Evolutionary conservation across 2,888 invertebrate species (phyloP).

Genomic region (Matsumyia berberina): DNA sequence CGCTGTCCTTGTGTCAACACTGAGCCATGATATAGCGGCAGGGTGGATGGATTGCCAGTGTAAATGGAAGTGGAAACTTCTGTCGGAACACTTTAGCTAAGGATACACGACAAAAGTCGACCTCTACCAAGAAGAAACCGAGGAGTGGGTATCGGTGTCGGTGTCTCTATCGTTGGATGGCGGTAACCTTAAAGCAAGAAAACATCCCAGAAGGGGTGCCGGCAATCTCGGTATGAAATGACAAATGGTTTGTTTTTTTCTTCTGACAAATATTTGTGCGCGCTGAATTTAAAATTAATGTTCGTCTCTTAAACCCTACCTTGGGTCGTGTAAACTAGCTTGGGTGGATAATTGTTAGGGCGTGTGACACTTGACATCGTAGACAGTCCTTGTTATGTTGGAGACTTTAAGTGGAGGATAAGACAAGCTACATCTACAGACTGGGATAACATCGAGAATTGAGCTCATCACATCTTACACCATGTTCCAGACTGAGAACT

Average conservation of each 20-base stretch:
- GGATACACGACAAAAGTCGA: slow-evolving; percentile 38
- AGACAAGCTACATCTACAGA: no score
- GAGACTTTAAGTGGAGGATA: background rate
- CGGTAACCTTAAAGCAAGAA: slow-evolving; percentile 22
- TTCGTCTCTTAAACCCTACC: slow-evolving; percentile 29
- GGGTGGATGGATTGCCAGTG: slow-evolving; percentile 34
- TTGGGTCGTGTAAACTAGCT: slow-evolving; percentile 9
- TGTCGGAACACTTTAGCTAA: slow-evolving; percentile 60
- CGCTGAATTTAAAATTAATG: slow-evolving; percentile 58
- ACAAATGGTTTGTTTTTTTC: slow-evolving; percentile 64
- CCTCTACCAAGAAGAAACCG: slow-evolving; percentile 27
- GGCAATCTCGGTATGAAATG: slow-evolving; percentile 33
- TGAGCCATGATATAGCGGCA: slow-evolving; percentile 45
- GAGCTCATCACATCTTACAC: no score
- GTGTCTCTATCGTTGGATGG: slow-evolving; percentile 16
- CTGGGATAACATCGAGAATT: no score
- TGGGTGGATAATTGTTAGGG: slow-evolving; percentile 16
- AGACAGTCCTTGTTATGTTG: background rate
- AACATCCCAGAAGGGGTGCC: background rate
- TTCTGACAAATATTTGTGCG: slow-evolving; percentile 65
- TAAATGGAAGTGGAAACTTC: slow-evolving; percentile 59
- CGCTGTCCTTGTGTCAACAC: slow-evolving; percentile 26
- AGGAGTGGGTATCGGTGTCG: slow-evolving; percentile 27
- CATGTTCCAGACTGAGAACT: no score
- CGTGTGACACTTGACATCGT: slow-evolving; percentile 2